A percentile compares a stretch with the other conserved stretches of the same genome.
Evolutionary conservation across 2,113 vertebrate species (phyloP).

Genomic region (Tricholaema leucomelas): DNA sequence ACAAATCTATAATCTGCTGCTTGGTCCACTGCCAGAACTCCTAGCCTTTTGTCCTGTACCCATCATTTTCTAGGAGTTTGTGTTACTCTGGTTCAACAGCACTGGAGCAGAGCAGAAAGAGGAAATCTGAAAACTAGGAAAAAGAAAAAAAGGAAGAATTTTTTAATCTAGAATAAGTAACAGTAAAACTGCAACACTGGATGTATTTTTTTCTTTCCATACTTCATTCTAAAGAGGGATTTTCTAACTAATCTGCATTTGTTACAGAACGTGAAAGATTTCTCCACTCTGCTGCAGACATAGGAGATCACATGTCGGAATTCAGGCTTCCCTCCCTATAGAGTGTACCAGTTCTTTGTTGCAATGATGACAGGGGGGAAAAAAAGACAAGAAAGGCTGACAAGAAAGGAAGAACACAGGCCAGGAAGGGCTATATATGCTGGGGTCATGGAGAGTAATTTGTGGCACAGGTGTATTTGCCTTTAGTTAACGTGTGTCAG

Average conservation of each 20-base stretch:
- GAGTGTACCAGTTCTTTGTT: not conserved
- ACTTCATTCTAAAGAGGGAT: slow-evolving; percentile 4
- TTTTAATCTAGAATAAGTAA: not conserved
- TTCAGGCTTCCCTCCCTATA: not conserved
- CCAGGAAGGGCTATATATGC: not conserved
- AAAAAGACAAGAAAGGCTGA: not conserved
- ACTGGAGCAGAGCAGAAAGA: not conserved
- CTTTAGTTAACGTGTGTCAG: not conserved
- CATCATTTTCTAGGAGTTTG: not conserved
- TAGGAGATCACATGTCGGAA: not conserved
- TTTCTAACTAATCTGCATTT: slow-evolving; percentile 48
- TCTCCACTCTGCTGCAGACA: not conserved
- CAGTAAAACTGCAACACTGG: not conserved
- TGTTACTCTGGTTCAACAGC: not conserved
- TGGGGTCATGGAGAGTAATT: not conserved
- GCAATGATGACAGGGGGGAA: not conserved
- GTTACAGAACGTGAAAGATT: slow-evolving; percentile 20
- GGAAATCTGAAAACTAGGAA: not conserved
- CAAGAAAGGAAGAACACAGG: no score
- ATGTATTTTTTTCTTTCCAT: not conserved
- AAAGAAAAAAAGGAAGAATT: not conserved
- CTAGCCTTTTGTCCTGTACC: not conserved
- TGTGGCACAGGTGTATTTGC: not conserved
- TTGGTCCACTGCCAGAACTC: not conserved
- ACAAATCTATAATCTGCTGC: not conserved